Percentiles rank a stretch among this genome's conserved stretches.
Conservation (phyloP, 2,888 invertebrate species). For the Leptinotarsa tumamoca region DNA sequence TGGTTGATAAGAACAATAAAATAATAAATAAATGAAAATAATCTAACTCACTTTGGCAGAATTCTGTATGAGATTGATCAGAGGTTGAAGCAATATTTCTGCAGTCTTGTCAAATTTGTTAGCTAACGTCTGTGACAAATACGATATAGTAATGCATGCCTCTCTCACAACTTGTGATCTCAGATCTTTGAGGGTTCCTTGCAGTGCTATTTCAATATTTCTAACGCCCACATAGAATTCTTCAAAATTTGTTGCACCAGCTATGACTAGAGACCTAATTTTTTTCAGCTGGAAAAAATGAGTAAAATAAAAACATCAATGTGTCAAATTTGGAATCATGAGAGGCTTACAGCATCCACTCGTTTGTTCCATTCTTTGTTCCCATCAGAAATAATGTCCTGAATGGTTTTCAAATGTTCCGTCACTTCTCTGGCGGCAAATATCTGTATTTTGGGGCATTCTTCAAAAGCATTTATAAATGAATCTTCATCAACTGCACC, state of each 20-base stretch:
- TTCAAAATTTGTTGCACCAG: conserved; percentile 78
- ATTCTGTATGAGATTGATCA: conserved; percentile 93
- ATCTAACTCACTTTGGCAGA: conserved; percentile 85
- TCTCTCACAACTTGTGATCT: conserved; percentile 94
- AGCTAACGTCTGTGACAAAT: conserved; percentile 86
- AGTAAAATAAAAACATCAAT: conserved; percentile 39
- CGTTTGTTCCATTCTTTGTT: conserved; percentile 94
- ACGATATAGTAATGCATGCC: conserved; percentile 94
- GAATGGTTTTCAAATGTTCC: conserved; percentile 81
- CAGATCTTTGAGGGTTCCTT: conserved; percentile 86
- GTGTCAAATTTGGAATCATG: background rate
- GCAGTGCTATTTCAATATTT: conserved; percentile 83
- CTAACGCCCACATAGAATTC: conserved; percentile 84
- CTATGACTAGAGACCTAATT: conserved; percentile 83
- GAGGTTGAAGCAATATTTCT: conserved; percentile 82
- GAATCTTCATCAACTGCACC: conserved; percentile 91
- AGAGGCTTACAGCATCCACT: conserved; percentile 82
- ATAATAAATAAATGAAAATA: conserved; percentile 17
- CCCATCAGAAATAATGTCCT: conserved; percentile 82
- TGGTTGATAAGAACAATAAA: background rate
- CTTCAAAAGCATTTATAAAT: conserved; percentile 88
- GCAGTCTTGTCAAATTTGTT: conserved; percentile 89
- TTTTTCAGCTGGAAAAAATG: conserved; percentile 78
- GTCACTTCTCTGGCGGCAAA: conserved; percentile 87
- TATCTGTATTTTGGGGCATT: conserved; percentile 83